Evolutionary conservation across 2,797 vertebrate genomes (phyloP), one percentile per base, ranked within the genome.

Genomic region (Pyrocephalus nanus): DNA sequence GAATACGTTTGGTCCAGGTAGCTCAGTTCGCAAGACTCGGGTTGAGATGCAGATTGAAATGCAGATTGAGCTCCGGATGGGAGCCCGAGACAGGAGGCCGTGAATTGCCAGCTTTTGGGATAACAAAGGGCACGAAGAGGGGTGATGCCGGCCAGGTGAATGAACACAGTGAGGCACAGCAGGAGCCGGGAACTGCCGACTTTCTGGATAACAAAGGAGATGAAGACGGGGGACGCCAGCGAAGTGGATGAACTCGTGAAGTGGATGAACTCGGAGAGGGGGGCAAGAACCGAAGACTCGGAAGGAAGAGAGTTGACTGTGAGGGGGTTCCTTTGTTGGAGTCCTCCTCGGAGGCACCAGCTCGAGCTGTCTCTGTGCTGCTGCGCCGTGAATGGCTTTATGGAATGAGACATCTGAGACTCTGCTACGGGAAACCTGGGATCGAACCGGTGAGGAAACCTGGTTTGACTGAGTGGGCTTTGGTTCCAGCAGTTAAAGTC

Each of bases 201-300:
- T 15, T 45, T 57, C 43, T 43, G 27, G 15, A 32, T 50, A 57
- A 13, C 42, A 57, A 71, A 71, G 32, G 17, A 71, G 22, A 64
- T 50, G 66, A 71, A 62, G 42, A 18, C 6, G 1, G 4, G 26
- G 21, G 21, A 78, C 40, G 34, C 34, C 65, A 77, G 5, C 0
- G 1, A 54, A 70, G 25, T 26, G 30, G 42, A 12, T 18, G 55
- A 34, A 26, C 57, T 42, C 0, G 1, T n/a, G 1, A 54, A 70
- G 25, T 26, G 30, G 42, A 12, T 18, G 55, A 34, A 26, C 57
- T 42, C 0, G 1, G 26, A 86, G 30, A 47, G 27, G 55, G 40
- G 22, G 5, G 5, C 22, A 75, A n/a, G 20, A 69, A 18, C 19
- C 29, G 26, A 34, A 50, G 48, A 47, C 13, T 29, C 4, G 2